Percentiles rank a stretch among this genome's conserved stretches.
Conservation (phyloP, 1,140 invertebrate species). For the Panulirus ornatus region DNA sequence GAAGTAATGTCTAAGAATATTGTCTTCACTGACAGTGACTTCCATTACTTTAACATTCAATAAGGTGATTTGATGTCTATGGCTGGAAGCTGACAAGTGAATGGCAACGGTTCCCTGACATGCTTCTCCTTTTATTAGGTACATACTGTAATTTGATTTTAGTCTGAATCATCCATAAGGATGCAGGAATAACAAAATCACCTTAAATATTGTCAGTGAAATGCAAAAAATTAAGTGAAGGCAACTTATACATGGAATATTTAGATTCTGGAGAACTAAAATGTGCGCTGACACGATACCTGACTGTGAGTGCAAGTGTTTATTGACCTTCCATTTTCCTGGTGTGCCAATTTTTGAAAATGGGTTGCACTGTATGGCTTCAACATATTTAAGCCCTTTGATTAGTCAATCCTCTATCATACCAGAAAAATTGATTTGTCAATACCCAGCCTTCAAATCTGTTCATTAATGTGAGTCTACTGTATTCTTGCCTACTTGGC, state of each 20-base stretch:
- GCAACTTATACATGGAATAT: not conserved
- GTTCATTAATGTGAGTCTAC: not conserved
- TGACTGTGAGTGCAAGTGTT: not conserved
- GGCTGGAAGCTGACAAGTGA: no score
- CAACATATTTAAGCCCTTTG: not conserved
- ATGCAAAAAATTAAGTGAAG: not conserved
- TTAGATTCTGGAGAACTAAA: not conserved
- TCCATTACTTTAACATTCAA: no score
- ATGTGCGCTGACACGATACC: not conserved
- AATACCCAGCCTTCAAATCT: not conserved
- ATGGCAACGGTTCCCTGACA: no score
- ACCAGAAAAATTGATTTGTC: slow-evolving; percentile 9
- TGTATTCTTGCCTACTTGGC: slow-evolving; percentile 11
- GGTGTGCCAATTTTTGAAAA: not conserved
- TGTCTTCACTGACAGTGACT: no score
- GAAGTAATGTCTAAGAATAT: no score
- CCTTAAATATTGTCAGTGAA: not conserved
- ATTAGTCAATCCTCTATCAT: slow-evolving; percentile 20
- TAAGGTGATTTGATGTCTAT: no score
- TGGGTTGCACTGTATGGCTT: not conserved
- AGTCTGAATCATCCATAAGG: not conserved
- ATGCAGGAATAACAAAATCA: not conserved
- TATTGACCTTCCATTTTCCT: not conserved
- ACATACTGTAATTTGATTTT: no score
- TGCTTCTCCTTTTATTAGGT: no score